Evolutionary conservation across 2,113 vertebrate genomes (phyloP).

Genomic region (Saguinus midas): DNA sequence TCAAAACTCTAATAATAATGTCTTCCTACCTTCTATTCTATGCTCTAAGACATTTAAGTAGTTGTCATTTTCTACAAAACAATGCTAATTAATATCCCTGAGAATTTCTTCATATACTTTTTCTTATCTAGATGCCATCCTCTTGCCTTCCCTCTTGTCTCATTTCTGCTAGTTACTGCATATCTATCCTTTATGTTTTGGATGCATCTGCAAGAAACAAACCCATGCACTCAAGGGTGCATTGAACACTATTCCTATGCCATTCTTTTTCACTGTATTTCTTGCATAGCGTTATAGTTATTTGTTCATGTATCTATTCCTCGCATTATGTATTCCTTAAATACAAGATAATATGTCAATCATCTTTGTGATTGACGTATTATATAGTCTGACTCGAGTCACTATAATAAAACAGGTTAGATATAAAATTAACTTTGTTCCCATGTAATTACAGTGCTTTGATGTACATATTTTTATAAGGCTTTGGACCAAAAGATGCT

Average conservation of each 20-base stretch:
- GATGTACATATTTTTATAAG: not conserved
- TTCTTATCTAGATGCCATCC: not conserved
- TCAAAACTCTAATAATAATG: not conserved
- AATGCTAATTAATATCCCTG: not conserved
- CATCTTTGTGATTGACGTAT: not conserved
- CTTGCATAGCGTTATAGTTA: not conserved
- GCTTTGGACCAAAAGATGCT: not conserved
- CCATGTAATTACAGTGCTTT: not conserved
- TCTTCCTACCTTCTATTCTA: not conserved
- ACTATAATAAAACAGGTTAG: not conserved
- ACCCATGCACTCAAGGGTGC: not conserved
- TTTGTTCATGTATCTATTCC: not conserved
- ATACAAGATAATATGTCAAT: not conserved
- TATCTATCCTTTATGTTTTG: not conserved
- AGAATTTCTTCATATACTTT: not conserved
- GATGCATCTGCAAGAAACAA: not conserved
- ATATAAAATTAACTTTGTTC: not conserved
- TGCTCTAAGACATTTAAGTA: not conserved
- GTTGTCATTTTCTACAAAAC: not conserved
- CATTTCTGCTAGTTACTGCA: not conserved
- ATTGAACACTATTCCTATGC: not conserved
- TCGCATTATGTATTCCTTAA: not conserved
- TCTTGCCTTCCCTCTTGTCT: not conserved
- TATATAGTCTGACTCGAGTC: not conserved
- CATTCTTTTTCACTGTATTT: not conserved